Evolutionary conservation across 2,113 vertebrate genomes (phyloP).

Genomic region (Sarotherodon lohbergeri): DNA sequence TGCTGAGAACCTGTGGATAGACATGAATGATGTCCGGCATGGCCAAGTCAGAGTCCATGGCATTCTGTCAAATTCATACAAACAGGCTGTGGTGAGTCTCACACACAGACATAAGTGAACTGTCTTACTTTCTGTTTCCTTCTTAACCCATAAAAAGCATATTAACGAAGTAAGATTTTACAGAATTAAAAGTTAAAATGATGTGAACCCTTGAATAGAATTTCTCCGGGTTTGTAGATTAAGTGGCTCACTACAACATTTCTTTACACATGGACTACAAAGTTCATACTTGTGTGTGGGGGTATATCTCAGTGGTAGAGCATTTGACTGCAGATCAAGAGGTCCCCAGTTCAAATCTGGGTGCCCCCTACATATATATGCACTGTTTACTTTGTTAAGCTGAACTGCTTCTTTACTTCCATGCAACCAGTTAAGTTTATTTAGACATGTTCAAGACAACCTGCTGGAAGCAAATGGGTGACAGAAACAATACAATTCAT

Average conservation of each 20-base stretch:
- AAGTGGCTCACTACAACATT: neutral
- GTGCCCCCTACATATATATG: constrained; percentile 12
- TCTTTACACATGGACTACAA: neutral
- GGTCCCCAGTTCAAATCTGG: constrained; percentile 78
- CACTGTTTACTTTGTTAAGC: neutral
- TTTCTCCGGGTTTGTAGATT: neutral
- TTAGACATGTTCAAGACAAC: neutral
- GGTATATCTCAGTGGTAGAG: constrained; percentile 76
- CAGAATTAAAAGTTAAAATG: neutral
- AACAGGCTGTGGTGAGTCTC: constrained; percentile 85
- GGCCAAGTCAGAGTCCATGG: constrained; percentile 81
- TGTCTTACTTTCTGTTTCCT: neutral
- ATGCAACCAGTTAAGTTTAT: neutral
- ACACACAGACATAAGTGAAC: neutral
- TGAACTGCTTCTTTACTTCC: neutral
- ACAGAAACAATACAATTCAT: neutral
- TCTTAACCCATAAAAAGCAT: neutral
- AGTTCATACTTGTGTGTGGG: rapidly evolving
- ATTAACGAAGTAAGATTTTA: neutral
- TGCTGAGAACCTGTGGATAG: constrained; percentile 78
- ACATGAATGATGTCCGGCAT: constrained; percentile 72
- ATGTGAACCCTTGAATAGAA: neutral
- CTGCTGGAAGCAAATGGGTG: neutral
- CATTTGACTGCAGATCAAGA: constrained; percentile 82
- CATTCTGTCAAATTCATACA: constrained; percentile 87